Evolutionary conservation across 2,888 invertebrate species (phyloP).

Genomic region (Eristalis intricaria): DNA sequence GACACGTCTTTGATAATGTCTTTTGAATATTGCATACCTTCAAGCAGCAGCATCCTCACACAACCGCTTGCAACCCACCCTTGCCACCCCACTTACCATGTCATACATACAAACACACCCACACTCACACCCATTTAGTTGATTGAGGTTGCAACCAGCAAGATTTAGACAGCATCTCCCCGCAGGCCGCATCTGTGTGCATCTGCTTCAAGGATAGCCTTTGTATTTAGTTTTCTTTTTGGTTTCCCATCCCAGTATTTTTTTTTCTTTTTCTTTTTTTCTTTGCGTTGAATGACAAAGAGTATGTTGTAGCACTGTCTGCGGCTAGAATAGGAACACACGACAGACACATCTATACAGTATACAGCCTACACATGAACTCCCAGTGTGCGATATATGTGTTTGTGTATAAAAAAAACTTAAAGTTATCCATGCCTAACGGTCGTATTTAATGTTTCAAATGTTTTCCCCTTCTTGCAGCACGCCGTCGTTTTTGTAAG

Average conservation of each 20-base stretch:
- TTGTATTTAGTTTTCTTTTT: neutral
- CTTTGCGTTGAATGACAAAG: neutral
- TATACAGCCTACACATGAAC: neutral
- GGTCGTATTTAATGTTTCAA: neutral
- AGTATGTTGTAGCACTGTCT: neutral
- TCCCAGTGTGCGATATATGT: neutral
- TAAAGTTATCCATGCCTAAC: neutral
- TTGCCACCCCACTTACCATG: no score
- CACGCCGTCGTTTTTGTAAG: slow-evolving; percentile 80
- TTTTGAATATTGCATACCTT: no score
- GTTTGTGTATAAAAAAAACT: neutral
- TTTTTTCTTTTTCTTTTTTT: neutral
- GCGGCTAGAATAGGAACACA: neutral
- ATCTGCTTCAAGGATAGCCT: neutral
- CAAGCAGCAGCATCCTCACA: no score
- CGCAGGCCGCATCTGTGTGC: no score
- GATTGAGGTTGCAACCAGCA: no score
- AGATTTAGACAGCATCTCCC: no score
- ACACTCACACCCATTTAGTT: no score
- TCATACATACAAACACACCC: no score
- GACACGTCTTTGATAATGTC: no score
- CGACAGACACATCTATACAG: neutral
- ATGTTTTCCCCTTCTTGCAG: slow-evolving; percentile 73
- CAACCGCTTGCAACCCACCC: no score
- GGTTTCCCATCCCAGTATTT: neutral